Conservation (phyloP, 2,888 invertebrate genomes). For the Leptopilina syphax region DNA sequence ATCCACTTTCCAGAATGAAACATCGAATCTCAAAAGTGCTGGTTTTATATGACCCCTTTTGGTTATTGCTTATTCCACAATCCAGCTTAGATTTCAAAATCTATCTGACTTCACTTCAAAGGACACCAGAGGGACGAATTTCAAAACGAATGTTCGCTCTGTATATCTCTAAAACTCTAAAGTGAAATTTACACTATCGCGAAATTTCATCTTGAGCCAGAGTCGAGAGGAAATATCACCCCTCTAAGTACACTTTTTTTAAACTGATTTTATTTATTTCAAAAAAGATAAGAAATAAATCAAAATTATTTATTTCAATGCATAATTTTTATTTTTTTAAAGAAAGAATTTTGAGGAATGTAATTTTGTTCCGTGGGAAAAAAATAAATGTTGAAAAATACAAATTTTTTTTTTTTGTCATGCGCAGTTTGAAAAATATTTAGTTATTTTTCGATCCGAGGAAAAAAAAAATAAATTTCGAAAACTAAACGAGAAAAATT, state of each 20-base stretch:
- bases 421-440: too few species aligned
- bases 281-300: background rate
- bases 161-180: conserved; percentile 26
- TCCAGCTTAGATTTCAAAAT: conserved; percentile 26
- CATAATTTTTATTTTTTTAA: background rate
- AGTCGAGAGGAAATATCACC: background rate
- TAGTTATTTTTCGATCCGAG: too few species aligned
- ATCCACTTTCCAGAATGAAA: conserved; percentile 25
- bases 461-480: too few species aligned
- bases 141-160: conserved; percentile 16
- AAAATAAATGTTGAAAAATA: too few species aligned
- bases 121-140: conserved; percentile 31
- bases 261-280: background rate
- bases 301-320: too few species aligned
- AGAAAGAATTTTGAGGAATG: background rate
- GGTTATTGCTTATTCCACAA: conserved; percentile 25
- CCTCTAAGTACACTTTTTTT: background rate
- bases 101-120: conserved; percentile 11
- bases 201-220: conserved; percentile 12
- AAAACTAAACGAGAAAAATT: too few species aligned
- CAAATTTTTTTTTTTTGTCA: too few species aligned
- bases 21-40: conserved; percentile 10
- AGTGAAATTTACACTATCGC: conserved; percentile 17
- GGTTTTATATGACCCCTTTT: background rate
- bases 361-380: too few species aligned